These are phyloP conservation scores for Pterois miles DNA, from an alignment of 2,797 vertebrate genomes.

Conservation along the genomic window DNA sequence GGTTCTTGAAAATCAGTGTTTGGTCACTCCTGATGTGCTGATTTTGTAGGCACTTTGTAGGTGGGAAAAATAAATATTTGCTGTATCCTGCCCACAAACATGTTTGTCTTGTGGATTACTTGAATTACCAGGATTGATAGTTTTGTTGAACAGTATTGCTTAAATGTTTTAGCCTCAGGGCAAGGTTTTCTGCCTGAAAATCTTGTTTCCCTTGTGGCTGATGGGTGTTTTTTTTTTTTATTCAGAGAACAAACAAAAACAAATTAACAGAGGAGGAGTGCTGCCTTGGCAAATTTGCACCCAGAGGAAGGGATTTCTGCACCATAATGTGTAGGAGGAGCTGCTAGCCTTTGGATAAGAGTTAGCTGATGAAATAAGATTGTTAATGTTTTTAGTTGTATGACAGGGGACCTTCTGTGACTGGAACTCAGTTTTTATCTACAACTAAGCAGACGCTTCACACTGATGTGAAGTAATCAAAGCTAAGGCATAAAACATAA, in stretches of 20 bases:
- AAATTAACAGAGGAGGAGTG: slow-evolving; percentile 50
- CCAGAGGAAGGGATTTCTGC: slow-evolving; percentile 27
- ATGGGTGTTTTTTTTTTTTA: slow-evolving; percentile 44
- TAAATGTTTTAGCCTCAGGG: slow-evolving; percentile 31
- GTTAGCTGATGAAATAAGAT: slow-evolving; percentile 26
- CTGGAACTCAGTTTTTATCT: slow-evolving; percentile 31
- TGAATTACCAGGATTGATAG: slow-evolving; percentile 12
- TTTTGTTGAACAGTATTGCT: slow-evolving; percentile 24
- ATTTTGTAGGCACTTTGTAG: too few species aligned
- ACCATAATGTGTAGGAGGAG: slow-evolving; percentile 27
- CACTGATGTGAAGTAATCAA: neutral
- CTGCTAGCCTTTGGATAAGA: slow-evolving; percentile 19
- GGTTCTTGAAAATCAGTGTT: neutral
- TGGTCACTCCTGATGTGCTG: neutral
- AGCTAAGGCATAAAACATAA: neutral
- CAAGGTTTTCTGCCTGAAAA: slow-evolving; percentile 26
- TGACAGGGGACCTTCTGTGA: slow-evolving; percentile 2
- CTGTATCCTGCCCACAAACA: slow-evolving; percentile 12
- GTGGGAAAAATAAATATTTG: neutral
- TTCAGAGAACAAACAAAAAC: slow-evolving; percentile 50
- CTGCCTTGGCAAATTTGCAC: slow-evolving; percentile 39
- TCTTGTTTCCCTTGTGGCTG: slow-evolving; percentile 33
- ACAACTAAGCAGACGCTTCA: neutral
- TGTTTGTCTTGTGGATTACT: slow-evolving; percentile 29
- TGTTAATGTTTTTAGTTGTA: neutral